A percentile compares a stretch with the other conserved stretches of the same genome.
phyloP scores from a whole-genome alignment of 2,888 invertebrate species.

The Aphodius granarius region DNA sequence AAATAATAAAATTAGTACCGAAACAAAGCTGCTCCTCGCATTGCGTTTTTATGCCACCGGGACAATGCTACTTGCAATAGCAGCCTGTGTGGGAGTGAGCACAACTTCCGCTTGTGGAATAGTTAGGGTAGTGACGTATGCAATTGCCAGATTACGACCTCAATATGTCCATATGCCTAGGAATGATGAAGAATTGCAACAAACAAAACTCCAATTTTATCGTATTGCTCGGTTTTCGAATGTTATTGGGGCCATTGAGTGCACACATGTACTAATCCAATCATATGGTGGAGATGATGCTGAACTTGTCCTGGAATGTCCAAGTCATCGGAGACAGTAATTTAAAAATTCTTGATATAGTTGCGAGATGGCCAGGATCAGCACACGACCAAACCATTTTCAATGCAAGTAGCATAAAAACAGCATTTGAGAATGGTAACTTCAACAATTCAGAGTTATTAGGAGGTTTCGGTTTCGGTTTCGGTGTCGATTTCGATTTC shows the following conservation, averaged over 20 bases:
- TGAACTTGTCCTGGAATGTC: too few species aligned
- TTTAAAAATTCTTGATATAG: too few species aligned
- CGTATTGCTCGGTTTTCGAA: slow-evolving; percentile 21
- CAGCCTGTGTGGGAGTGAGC: slow-evolving; percentile 26
- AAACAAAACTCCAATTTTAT: slow-evolving; percentile 11
- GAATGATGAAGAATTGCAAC: slow-evolving; percentile 15
- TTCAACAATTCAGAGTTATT: too few species aligned
- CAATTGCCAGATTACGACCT: slow-evolving; percentile 14
- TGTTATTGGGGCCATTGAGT: slow-evolving; percentile 25
- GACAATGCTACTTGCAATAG: slow-evolving; percentile 23
- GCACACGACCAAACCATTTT: too few species aligned
- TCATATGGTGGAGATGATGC: too few species aligned
- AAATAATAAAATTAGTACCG: slow-evolving; percentile 18
- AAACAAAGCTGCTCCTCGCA: slow-evolving; percentile 22
- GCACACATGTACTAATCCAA: too few species aligned
- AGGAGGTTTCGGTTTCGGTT: slow-evolving; percentile 26
- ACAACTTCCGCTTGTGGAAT: slow-evolving; percentile 27
- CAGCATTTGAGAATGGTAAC: too few species aligned
- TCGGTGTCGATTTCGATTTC: too few species aligned
- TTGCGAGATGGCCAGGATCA: too few species aligned
- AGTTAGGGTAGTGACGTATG: slow-evolving; percentile 19
- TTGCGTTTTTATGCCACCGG: slow-evolving; percentile 26
- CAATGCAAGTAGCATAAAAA: too few species aligned
- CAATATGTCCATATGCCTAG: slow-evolving; percentile 25
- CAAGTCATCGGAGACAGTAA: too few species aligned